These are phyloP conservation scores for Teleogryllus oceanicus DNA, from an alignment of 2,888 invertebrate genomes.

Conservation along the genomic window DNA sequence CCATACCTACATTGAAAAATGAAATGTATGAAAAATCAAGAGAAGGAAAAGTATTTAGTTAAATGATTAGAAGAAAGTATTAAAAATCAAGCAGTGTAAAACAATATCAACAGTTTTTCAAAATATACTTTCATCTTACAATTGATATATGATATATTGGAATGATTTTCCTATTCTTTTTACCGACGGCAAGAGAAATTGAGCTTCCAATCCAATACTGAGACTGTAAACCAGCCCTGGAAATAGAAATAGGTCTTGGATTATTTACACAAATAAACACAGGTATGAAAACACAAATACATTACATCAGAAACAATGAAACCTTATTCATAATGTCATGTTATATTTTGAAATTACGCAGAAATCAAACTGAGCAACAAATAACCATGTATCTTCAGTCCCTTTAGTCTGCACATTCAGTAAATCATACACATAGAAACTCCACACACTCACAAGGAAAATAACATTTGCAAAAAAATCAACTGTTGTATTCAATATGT, in stretches of 20 bases:
- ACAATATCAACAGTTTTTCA: not conserved
- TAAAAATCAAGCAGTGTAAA: not conserved
- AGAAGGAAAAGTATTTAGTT: too few species aligned
- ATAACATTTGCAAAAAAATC: not conserved
- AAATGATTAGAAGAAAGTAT: not conserved
- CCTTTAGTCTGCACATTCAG: slow-evolving; percentile 1
- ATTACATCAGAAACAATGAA: not conserved
- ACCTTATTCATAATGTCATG: slow-evolving; percentile 21
- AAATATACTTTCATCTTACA: not conserved
- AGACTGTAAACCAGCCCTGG: slow-evolving; percentile 43
- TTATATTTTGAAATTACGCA: not conserved
- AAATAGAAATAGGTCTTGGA: slow-evolving; percentile 42
- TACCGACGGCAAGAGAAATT: slow-evolving; percentile 29
- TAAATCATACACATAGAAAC: not conserved
- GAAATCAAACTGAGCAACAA: not conserved
- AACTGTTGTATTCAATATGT: not conserved
- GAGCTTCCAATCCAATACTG: slow-evolving; percentile 32
- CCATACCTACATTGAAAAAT: too few species aligned
- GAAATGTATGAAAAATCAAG: too few species aligned
- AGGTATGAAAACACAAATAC: slow-evolving; percentile 27
- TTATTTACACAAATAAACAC: slow-evolving; percentile 35
- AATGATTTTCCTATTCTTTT: slow-evolving; percentile 9
- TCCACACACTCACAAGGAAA: not conserved
- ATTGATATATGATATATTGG: not conserved
- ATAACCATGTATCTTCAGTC: not conserved